phyloP scores from a whole-genome alignment of 2,888 invertebrate genomes.

The Caenorhabditis sp. region DNA sequence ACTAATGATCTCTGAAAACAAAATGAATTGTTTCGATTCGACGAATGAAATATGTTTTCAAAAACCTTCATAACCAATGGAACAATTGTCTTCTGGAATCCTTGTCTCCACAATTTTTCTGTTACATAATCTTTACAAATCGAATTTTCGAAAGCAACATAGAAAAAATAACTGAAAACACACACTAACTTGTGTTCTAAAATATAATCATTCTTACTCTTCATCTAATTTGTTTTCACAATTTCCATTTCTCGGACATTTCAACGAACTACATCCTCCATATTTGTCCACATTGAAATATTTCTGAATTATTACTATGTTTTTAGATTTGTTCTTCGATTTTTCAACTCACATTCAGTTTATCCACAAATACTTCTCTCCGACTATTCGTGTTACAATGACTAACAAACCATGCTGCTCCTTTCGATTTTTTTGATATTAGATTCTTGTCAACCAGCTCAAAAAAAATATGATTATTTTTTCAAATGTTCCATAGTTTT shows the following conservation, averaged over 20 bases:
- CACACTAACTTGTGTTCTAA: neutral
- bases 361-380: conserved; percentile 55
- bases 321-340: conserved; percentile 10
- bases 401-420: conserved; percentile 66
- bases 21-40: neutral
- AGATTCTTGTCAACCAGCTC: conserved; percentile 24
- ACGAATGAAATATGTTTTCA: neutral
- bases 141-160: conserved; percentile 68
- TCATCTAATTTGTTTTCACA: conserved; percentile 62
- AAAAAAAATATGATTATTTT: neutral
- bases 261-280: conserved; percentile 63
- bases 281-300: conserved; percentile 62
- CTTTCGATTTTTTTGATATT: conserved; percentile 55
- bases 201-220: conserved; percentile 53
- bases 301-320: conserved; percentile 31
- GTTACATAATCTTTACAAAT: conserved; percentile 70
- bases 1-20: conserved; percentile 53
- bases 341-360: conserved; percentile 49
- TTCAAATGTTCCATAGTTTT: too few species aligned
- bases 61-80: conserved; percentile 64
- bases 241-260: conserved; percentile 53
- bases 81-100: conserved; percentile 58
- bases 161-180: conserved; percentile 66
- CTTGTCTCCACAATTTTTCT: conserved; percentile 70
- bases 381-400: conserved; percentile 62